Evolutionary conservation across 2,888 invertebrate species (phyloP), one percentile per base, ranked within the genome.

Genomic region (Andrena chrysosceles): DNA sequence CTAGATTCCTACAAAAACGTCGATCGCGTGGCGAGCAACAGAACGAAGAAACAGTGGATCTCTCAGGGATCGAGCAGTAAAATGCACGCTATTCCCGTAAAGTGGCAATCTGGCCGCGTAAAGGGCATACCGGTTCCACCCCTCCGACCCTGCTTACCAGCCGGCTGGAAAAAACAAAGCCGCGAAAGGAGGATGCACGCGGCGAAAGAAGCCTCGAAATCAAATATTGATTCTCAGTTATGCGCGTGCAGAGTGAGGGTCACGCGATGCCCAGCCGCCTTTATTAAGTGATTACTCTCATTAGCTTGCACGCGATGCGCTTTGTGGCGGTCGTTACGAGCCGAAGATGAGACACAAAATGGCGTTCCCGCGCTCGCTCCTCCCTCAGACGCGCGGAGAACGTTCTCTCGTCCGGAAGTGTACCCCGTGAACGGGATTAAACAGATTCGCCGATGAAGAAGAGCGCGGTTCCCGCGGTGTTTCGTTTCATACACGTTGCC

Each of bases 211-310:
- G 42, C 87, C 85, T 85, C 87, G 89, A 92, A 93, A 92, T 92
- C 92, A 91, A 93, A 93, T 92, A 93, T 92, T 92, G 92, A 92
- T 92, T 93, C 90, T 89, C 83, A 86, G 84, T 75, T 82, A 76
- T 86, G 76, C 83, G 82, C 88, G 85, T 83, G 86, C 86, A 85
- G 85, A 87, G 56, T 1, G 56, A 56, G 77, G 83, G 84, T 92
- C 92, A 91, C 92, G 92, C 92, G 91, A 91, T 92, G 88, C 85
- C 85, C 84, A 68, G 80, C 90, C 89, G 91, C 89, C 91, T 93
- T 93, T 93, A 93, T 93, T 93, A 93, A 93, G 93, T 92, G 93
- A 93, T 93, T 93, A 93, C 92, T 92, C 93, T 93, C 93, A 93
- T 93, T 93, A 93, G 93, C 86, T 85, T 89, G 93, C 93, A 93